Evolutionary conservation across 2,888 invertebrate genomes (phyloP), one percentile per base, ranked within the genome.

Genomic region (Tiphia femorata): DNA sequence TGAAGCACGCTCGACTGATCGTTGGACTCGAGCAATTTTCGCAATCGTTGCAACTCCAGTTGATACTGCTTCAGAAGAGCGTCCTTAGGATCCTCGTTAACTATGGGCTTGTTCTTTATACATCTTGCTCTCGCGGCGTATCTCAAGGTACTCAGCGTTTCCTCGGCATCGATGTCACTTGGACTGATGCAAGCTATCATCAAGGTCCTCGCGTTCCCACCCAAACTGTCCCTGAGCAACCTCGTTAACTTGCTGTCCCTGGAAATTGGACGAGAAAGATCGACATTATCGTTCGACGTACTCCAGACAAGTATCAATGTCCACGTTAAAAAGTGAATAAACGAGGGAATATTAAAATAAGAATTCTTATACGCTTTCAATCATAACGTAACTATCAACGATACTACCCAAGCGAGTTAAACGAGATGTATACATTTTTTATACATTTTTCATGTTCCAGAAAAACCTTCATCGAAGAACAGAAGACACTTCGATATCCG

Each of bases 41-140:
- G 89, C 16, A 96, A 85, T 68, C 91, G 86, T 42, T 90, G 86
- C 47, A 96, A 92, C 84, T 96, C 95, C 66, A 92, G 88, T 79
- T 95, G 94, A 77, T 94, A 96, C 76, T 95, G 90, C 7, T 93
- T 84, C 7, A 96, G 83, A 75, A 95, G 87, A 0, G 96, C 92
- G 77, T 96, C 96, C 81, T 96, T 95, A 0, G 95, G 95, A 80
- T 96, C 95, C 82, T 96, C 94, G 81, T 95, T 95, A 17, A 95
- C 90, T 76, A 88, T 88, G 0, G 94, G 95, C 72, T 91, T 90
- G 80, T 95, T 95, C 76, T 92, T 90, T 62, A 95, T 95, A 78
- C 93, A 94, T 82, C 95, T 93, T 4, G 95, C 95, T 53, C 94
- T 85, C 71, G 93, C 93, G 0, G 95, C 95, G 81, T 95, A 95